phyloP scores from a whole-genome alignment of 2,797 vertebrate genomes.

The Discoglossus pictus region DNA sequence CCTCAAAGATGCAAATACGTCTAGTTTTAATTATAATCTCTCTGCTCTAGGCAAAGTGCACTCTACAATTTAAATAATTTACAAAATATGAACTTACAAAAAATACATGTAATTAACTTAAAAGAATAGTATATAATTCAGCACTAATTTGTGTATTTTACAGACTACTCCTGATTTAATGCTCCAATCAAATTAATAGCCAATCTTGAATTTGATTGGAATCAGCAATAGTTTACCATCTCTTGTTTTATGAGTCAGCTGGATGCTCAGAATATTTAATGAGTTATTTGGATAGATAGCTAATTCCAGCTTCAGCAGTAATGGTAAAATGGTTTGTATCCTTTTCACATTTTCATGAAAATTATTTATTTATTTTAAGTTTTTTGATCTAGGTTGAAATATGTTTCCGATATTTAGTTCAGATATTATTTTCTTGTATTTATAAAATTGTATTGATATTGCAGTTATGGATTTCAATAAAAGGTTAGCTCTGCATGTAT shows the following conservation, averaged over 20 bases:
- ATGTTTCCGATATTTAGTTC: no score
- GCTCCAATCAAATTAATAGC: constrained; percentile 52
- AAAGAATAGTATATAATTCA: constrained; percentile 52
- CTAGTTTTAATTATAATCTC: constrained; percentile 47
- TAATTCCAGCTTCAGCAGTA: constrained; percentile 24
- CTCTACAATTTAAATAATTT: constrained; percentile 53
- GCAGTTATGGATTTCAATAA: no score
- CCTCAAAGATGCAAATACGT: constrained; percentile 32
- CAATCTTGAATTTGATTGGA: constrained; percentile 53
- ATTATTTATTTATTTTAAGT: no score
- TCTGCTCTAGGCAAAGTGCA: constrained; percentile 45
- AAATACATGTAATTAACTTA: constrained; percentile 51
- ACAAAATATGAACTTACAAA: constrained; percentile 51
- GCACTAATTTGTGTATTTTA: constrained; percentile 51
- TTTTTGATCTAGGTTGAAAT: no score
- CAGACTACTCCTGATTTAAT: constrained; percentile 53
- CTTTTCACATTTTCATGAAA: no score
- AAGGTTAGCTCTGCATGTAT: no score
- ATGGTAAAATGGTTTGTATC: no score
- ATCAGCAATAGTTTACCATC: constrained; percentile 51
- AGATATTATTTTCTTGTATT: no score
- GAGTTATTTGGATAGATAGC: constrained; percentile 41
- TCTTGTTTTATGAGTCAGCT: constrained; percentile 48
- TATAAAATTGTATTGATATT: no score
- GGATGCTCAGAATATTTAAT: constrained; percentile 45